These are phyloP conservation scores for Mungos mungo DNA, from an alignment of 2,113 vertebrate species.

Conservation along the genomic window DNA sequence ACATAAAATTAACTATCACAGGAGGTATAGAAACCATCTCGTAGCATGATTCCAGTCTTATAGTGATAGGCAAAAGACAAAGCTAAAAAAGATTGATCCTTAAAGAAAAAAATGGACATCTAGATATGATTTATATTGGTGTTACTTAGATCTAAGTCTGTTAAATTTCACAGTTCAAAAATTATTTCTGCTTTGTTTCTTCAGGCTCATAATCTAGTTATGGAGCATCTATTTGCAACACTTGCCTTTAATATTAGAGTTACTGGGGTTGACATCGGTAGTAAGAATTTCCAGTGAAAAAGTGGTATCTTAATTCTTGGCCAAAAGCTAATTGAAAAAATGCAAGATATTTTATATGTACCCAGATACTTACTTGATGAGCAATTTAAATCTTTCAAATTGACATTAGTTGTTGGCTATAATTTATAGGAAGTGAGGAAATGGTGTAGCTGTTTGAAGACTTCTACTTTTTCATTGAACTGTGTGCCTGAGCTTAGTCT, in stretches of 20 bases:
- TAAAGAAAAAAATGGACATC: neutral
- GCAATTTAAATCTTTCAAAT: neutral
- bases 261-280: neutral
- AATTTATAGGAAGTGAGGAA: neutral
- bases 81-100: neutral
- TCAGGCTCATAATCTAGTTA: neutral
- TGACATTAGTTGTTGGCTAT: neutral
- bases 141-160: neutral
- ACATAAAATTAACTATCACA: neutral
- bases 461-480: neutral
- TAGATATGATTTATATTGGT: neutral
- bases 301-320: neutral
- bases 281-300: neutral
- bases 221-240: neutral
- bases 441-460: neutral
- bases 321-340: constrained; percentile 3
- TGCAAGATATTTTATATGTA: neutral
- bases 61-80: neutral
- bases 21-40: neutral
- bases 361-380: neutral
- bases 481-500: neutral
- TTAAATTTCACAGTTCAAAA: neutral
- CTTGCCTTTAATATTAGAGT: constrained; percentile 14
- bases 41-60: neutral
- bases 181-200: neutral